phyloP scores from a whole-genome alignment of 2,797 vertebrate species.

The Rallus crepitans region DNA sequence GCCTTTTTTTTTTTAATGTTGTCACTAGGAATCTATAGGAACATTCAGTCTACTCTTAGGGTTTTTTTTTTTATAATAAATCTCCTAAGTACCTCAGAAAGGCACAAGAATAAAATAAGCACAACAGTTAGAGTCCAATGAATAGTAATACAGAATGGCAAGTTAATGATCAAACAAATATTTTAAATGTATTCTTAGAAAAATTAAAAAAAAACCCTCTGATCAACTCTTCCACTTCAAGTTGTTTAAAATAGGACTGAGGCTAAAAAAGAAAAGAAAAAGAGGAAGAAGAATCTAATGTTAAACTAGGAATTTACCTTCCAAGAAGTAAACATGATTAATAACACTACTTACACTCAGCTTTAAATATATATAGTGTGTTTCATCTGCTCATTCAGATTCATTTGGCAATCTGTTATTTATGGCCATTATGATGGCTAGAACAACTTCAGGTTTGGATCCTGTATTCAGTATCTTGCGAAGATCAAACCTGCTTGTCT shows the following conservation, averaged over 20 bases:
- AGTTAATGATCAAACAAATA: not conserved
- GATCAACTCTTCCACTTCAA: not conserved
- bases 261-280: too few species aligned
- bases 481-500: not conserved
- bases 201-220: not conserved
- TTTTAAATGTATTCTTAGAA: not conserved
- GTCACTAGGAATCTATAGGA: not conserved
- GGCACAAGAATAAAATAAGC: not conserved
- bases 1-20: rapidly evolving
- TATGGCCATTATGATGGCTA: not conserved
- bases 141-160: not conserved
- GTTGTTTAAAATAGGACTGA: not conserved
- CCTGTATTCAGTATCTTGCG: not conserved
- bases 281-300: not conserved
- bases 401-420: not conserved
- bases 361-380: not conserved
- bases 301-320: not conserved
- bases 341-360: not conserved
- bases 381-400: not conserved
- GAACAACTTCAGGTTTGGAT: not conserved
- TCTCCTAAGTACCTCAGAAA: not conserved
- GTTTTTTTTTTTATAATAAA: not conserved
- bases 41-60: not conserved
- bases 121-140: not conserved
- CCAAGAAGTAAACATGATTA: not conserved